Base-by-base conservation (phyloP, 2,113 vertebrate genomes). In the Cyprichromis sp. region DNA sequence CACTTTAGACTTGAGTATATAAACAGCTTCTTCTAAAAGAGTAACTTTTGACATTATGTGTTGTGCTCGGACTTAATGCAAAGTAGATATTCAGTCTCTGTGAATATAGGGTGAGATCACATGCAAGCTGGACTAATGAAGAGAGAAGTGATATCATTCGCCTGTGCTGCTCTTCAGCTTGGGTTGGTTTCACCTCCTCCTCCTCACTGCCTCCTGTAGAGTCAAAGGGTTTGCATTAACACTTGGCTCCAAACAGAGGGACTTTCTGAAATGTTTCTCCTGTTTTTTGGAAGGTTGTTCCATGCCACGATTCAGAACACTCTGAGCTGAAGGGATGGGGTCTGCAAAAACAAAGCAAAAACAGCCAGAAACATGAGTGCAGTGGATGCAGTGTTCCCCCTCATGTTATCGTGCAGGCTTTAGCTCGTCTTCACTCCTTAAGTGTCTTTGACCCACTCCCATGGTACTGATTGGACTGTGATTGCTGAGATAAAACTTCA, bases 171-270 rank as follows among this genome's bases (percentile, higher is more conserved):
- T 45, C 61, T 50, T 36, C 14, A 88, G 54, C 19, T 47, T 40
- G 66, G 40, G 79, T 9, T 80, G 78, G 66, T 68, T 82, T 92
- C 66, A 50, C 76, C 79, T 71, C 55, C 57, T 81, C 52, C 53
- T 5, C 66, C 53, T 4, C 73, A 89, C 66, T 85, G 73, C 61
- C 42, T 88, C 88, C 84, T 71, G 83, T 68, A n/a, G 85, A 89
- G 87, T 83, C 87, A 88, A 91, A 92, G 90, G 90, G 90, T 93
- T 93, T 93, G 89, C 90, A 89, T 94, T 91, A 93, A 91, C 83
- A 63, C 89, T 95, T 95, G 95, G 94, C 94, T 93, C 53, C 73
- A 80, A 45, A 40, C 1, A 42, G 52, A 71, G 93, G 92, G 94
- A 91, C 91, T 95, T 96, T 93, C 94, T 92, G 45, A 82, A 88